Base-by-base conservation (phyloP, 1,140 invertebrate species). In the Agrilus planipennis region DNA sequence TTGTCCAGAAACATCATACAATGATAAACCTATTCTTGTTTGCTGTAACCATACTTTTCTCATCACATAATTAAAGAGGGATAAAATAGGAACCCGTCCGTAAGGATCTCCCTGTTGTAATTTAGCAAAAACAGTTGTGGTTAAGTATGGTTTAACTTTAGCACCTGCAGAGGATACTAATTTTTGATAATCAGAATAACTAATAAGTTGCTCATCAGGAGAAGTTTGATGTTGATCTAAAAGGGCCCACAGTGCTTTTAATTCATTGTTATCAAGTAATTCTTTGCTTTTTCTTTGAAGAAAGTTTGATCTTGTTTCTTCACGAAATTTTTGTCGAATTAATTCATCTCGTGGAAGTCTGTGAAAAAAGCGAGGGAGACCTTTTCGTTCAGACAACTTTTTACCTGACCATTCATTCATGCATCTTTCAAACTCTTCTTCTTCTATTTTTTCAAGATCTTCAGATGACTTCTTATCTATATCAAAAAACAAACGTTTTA, bases 51-150 rank as follows among this genome's bases (percentile, higher is more conserved):
- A 95, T 3, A 91, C 83, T 63, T 93, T 89, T 14, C 87, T 71
- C 88, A 96, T 94, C 0, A 91, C 81, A 62, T 95, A 96, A 54
- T 94, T 94, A 59, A 94, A 95, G 29, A 96, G 71, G 6, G 86
- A 82, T 58, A 79, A 76, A 3, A 85, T 84, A 25, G 79, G 78
- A 3, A 91, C 79, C 42, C 82, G 66, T 9, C 89, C 89, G 61
- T 84, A 78, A 0, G 79, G 75, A 58, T 93, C 89, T 19, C 76
- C 77, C 39, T 84, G 77, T 57, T 89, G 77, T 1, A 97, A 62
- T 53, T 89, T 86, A 1, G 83, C 80, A 66, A 93, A 96, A 11
- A 90, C 77, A 42, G 74, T 77, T 1, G 89, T 76, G 20, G 79
- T 87, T 41, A 95, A 83, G 57, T 89, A 94, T 10, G 77, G 75